Conservation (phyloP, 1,140 invertebrate species). For the Aphidius gifuensis region DNA sequence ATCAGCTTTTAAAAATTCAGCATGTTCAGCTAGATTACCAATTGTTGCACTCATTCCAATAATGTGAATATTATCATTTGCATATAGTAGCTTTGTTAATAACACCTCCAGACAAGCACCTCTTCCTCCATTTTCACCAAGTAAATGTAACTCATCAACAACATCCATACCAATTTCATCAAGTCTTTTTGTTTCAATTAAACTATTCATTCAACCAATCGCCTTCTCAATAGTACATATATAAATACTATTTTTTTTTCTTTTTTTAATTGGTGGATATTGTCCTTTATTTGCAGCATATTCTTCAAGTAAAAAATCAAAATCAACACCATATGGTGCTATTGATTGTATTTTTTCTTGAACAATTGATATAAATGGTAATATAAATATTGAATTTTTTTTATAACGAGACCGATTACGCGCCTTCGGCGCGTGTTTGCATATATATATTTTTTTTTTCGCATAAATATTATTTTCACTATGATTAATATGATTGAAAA, state of each 20-base stretch:
- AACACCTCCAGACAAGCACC: slow-evolving; percentile 82
- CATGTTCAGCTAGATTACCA: slow-evolving; percentile 82
- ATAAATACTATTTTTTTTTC: slow-evolving; percentile 76
- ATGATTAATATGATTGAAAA: too few species aligned
- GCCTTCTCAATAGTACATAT: slow-evolving; percentile 95
- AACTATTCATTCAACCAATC: slow-evolving; percentile 77
- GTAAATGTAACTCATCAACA: slow-evolving; percentile 92
- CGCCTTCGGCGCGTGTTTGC: too few species aligned
- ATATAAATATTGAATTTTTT: slow-evolving; percentile 71
- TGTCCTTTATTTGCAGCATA: slow-evolving; percentile 88
- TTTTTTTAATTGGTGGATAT: slow-evolving; percentile 78
- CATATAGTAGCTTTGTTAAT: slow-evolving; percentile 75
- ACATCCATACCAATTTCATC: slow-evolving; percentile 72
- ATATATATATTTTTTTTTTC: too few species aligned
- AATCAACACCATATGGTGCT: slow-evolving; percentile 78
- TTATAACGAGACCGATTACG: too few species aligned
- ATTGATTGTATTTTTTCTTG: slow-evolving; percentile 92
- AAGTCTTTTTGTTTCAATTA: slow-evolving; percentile 75
- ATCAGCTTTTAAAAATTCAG: slow-evolving; percentile 73
- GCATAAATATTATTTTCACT: too few species aligned
- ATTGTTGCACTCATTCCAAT: slow-evolving; percentile 97
- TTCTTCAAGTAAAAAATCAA: slow-evolving; percentile 90
- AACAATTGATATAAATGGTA: slow-evolving; percentile 94
- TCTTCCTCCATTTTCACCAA: slow-evolving; percentile 78
- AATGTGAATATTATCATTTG: slow-evolving; percentile 77